phyloP scores from a whole-genome alignment of 2,797 vertebrate species.

The Threskiornis aethiopicus region DNA sequence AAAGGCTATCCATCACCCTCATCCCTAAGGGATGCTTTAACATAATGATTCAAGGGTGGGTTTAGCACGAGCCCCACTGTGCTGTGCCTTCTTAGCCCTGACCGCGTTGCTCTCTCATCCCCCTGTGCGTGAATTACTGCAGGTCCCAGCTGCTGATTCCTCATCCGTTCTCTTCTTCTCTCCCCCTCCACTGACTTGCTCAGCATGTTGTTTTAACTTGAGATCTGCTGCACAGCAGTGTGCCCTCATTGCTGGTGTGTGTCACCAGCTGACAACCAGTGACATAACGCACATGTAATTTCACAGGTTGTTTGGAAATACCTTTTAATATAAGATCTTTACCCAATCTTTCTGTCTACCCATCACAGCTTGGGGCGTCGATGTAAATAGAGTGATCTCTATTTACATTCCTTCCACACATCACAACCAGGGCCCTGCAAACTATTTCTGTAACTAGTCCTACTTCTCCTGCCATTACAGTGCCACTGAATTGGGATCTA shows the following conservation, averaged over 20 bases:
- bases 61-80: background rate
- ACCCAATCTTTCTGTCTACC: background rate
- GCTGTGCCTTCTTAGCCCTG: background rate
- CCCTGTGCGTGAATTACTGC: background rate
- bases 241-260: background rate
- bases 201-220: background rate
- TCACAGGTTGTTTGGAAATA: background rate
- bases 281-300: background rate
- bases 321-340: background rate
- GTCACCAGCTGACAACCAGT: background rate
- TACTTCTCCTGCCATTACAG: background rate
- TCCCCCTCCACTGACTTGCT: background rate
- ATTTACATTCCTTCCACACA: background rate
- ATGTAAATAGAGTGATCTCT: background rate
- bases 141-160: background rate
- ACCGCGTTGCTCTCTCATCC: fast-evolving
- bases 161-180: background rate
- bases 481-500: background rate
- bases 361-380: fast-evolving
- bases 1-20: background rate
- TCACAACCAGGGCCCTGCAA: background rate
- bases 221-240: background rate
- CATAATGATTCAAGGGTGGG: background rate
- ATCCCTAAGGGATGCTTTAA: background rate
- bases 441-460: background rate